Percentiles rank a stretch among this genome's conserved stretches.
These are phyloP conservation scores for Magallana nippona DNA, from an alignment of 2,888 invertebrate species.

Conservation along the genomic window DNA sequence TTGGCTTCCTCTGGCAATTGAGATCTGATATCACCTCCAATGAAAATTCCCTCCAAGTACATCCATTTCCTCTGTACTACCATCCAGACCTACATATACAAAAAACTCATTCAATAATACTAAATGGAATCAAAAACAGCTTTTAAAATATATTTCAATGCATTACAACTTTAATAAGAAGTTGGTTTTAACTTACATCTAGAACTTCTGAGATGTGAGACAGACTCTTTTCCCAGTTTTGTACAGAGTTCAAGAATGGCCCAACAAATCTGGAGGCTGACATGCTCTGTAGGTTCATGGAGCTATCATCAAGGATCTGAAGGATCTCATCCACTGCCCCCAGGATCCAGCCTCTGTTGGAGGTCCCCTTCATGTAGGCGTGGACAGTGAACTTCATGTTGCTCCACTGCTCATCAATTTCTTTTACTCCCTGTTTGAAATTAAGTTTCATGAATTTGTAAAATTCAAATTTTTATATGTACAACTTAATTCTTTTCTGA, in stretches of 20 bases:
- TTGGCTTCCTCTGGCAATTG: constrained; percentile 94
- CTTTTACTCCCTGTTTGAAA: constrained; percentile 85
- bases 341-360: constrained; percentile 90
- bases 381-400: constrained; percentile 80
- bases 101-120: not conserved
- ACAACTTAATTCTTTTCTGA: not conserved
- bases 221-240: constrained; percentile 91
- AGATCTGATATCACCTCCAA: constrained; percentile 91
- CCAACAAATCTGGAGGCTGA: constrained; percentile 87
- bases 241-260: constrained; percentile 90
- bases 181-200: constrained; percentile 82
- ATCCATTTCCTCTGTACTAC: constrained; percentile 93
- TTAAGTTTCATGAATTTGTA: no score
- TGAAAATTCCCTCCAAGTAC: constrained; percentile 94
- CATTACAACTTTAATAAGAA: not conserved
- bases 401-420: constrained; percentile 86
- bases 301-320: constrained; percentile 91
- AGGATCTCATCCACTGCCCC: constrained; percentile 91
- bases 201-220: constrained; percentile 91
- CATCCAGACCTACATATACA: constrained; percentile 85
- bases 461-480: constrained; percentile 23
- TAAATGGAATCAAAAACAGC: not conserved
- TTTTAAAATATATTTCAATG: not conserved
- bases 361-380: constrained; percentile 83
- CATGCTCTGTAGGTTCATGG: constrained; percentile 95